A percentile compares a stretch with the other conserved stretches of the same genome.
Conservation (phyloP, 2,888 invertebrate species). For the Allophyes oxyacanthae region DNA sequence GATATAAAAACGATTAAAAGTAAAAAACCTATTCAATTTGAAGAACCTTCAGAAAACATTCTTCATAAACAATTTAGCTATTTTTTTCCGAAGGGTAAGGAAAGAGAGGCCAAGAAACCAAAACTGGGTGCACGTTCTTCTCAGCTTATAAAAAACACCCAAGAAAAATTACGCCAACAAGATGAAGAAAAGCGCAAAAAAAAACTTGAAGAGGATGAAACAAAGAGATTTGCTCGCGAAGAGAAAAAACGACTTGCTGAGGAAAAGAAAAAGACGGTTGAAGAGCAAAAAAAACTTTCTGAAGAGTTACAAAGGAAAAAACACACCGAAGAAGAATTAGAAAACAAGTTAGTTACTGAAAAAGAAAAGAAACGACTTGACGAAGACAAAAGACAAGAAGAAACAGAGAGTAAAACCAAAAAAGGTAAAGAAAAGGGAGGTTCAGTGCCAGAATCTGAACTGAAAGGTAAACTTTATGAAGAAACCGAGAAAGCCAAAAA, state of each 20-base stretch:
- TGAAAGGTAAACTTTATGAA: background rate
- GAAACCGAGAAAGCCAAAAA: background rate
- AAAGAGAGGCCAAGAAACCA: slow-evolving; percentile 16
- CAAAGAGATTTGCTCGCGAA: slow-evolving; percentile 27
- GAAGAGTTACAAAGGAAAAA: background rate
- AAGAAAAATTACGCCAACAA: slow-evolving; percentile 51
- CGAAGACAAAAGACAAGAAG: background rate
- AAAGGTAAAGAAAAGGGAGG: background rate
- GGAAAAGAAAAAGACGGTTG: slow-evolving; percentile 14
- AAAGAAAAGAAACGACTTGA: background rate
- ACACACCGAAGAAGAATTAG: slow-evolving; percentile 3
- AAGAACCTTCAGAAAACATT: slow-evolving; percentile 1
- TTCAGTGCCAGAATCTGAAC: background rate
- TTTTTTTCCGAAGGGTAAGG: slow-evolving; percentile 63
- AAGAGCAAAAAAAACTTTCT: slow-evolving; percentile 5
- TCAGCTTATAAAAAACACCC: slow-evolving; percentile 69
- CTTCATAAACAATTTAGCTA: slow-evolving; percentile 54
- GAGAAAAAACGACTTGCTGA: slow-evolving; percentile 34
- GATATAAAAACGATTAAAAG: background rate
- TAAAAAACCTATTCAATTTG: background rate
- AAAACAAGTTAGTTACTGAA: background rate
- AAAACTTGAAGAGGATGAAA: slow-evolving; percentile 23
- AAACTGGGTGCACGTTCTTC: slow-evolving; percentile 63
- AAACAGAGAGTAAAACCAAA: background rate
- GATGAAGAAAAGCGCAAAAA: slow-evolving; percentile 41